Conservation (phyloP, 1,140 invertebrate genomes). For the Hylyphantes graminicola region DNA sequence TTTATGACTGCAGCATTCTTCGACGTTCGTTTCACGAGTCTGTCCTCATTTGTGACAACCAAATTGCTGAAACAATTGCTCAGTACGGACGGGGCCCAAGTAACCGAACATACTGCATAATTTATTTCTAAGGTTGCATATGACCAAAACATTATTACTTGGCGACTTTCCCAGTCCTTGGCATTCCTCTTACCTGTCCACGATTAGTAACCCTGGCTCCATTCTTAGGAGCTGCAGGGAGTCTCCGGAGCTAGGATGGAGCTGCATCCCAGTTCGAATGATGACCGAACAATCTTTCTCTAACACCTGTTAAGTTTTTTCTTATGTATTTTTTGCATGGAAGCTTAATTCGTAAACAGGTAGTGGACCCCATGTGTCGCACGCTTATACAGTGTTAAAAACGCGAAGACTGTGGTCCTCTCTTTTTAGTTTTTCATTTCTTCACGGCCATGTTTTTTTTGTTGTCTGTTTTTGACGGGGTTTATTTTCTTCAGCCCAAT, state of each 20-base stretch:
- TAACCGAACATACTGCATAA: too few relatives aligned
- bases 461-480: neutral
- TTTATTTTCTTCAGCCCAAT: too few relatives aligned
- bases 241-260: constrained; percentile 5
- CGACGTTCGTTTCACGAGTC: too few relatives aligned
- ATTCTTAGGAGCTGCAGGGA: constrained; percentile 16
- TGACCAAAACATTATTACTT: too few relatives aligned
- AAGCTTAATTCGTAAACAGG: constrained; percentile 47
- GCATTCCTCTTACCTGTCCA: neutral
- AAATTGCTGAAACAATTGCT: too few relatives aligned
- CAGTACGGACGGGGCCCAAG: too few relatives aligned
- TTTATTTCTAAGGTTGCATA: too few relatives aligned
- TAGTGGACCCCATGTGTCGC: constrained; percentile 40
- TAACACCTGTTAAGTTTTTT: constrained; percentile 50
- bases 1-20: too few relatives aligned
- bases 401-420: neutral
- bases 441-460: neutral
- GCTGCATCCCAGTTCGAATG: constrained; percentile 7
- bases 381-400: constrained; percentile 35
- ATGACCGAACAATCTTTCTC: constrained; percentile 37
- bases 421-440: neutral
- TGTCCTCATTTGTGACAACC: too few relatives aligned
- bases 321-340: constrained; percentile 8
- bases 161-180: neutral
- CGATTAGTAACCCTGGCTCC: neutral